Conservation (phyloP, 2,888 invertebrate genomes). For the Ophioninae sp. region DNA sequence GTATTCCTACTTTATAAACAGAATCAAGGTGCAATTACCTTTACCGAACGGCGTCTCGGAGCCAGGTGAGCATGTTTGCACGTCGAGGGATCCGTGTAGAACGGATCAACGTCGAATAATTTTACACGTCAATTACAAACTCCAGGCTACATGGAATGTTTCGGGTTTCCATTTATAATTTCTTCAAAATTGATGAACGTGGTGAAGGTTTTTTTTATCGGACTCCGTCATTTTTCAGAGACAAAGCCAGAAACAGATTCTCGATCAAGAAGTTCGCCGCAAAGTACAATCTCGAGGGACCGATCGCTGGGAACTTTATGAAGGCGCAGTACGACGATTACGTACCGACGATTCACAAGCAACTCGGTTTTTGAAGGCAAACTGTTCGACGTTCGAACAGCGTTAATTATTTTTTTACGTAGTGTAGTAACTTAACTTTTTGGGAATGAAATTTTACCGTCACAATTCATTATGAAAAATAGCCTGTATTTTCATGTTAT, state of each 20-base stretch:
- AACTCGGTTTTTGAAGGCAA: constrained; percentile 71
- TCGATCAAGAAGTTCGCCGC: constrained; percentile 84
- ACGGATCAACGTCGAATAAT: neutral
- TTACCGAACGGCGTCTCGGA: constrained; percentile 77
- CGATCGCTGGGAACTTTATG: constrained; percentile 85
- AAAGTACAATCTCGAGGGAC: constrained; percentile 83
- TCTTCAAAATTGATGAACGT: neutral
- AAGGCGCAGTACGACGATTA: constrained; percentile 85
- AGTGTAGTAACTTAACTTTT: neutral
- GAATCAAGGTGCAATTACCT: constrained; percentile 79
- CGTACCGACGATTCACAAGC: constrained; percentile 81
- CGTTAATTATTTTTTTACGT: neutral
- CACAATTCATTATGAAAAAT: neutral
- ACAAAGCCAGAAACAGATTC: constrained; percentile 83
- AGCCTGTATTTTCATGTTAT: too few relatives aligned
- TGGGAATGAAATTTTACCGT: neutral
- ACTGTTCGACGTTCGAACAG: neutral
- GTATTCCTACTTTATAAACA: constrained; percentile 79
- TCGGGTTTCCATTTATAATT: neutral
- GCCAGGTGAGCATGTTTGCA: constrained; percentile 67
- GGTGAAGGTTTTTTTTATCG: neutral
- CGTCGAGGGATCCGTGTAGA: neutral
- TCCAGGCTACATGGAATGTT: neutral
- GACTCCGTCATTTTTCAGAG: constrained; percentile 66
- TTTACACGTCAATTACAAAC: neutral